Percentiles rank a stretch among this genome's conserved stretches.
phyloP scores from a whole-genome alignment of 1,140 invertebrate genomes.

The Sesamia nonagrioides region DNA sequence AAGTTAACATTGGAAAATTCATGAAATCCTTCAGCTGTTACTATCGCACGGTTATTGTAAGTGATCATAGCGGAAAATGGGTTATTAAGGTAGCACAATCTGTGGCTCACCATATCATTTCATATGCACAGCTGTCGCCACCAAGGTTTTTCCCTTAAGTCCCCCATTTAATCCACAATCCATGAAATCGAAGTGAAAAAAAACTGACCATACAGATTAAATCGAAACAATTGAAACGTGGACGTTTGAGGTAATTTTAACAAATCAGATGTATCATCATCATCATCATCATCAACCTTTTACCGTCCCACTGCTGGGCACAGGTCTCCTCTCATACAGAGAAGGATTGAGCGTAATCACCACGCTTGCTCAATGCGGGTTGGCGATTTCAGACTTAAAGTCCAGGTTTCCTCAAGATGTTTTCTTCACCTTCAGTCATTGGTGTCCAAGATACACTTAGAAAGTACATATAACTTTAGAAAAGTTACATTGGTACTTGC shows the following conservation, averaged over 20 bases:
- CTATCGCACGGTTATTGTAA: not conserved
- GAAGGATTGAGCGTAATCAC: too few relatives aligned
- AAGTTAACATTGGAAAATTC: not conserved
- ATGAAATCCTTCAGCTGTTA: not conserved
- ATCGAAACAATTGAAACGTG: not conserved
- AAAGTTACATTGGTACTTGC: too few relatives aligned
- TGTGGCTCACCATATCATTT: slow-evolving; percentile 1
- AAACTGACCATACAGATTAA: not conserved
- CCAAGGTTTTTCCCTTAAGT: slow-evolving; percentile 14
- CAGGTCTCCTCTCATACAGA: too few relatives aligned
- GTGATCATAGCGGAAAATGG: not conserved
- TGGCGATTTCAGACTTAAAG: too few relatives aligned
- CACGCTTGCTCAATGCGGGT: too few relatives aligned
- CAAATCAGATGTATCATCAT: too few relatives aligned
- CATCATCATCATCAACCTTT: too few relatives aligned
- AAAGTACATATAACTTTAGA: too few relatives aligned
- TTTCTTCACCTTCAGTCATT: too few relatives aligned
- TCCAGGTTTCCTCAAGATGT: too few relatives aligned
- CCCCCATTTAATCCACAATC: not conserved
- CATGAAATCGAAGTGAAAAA: not conserved
- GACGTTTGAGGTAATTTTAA: not conserved
- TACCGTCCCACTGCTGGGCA: too few relatives aligned
- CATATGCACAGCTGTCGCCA: slow-evolving; percentile 24
- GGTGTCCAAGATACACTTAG: too few relatives aligned
- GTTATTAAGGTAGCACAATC: not conserved